phyloP scores from a whole-genome alignment of 2,888 invertebrate species.

The Limnephilus lunatus region DNA sequence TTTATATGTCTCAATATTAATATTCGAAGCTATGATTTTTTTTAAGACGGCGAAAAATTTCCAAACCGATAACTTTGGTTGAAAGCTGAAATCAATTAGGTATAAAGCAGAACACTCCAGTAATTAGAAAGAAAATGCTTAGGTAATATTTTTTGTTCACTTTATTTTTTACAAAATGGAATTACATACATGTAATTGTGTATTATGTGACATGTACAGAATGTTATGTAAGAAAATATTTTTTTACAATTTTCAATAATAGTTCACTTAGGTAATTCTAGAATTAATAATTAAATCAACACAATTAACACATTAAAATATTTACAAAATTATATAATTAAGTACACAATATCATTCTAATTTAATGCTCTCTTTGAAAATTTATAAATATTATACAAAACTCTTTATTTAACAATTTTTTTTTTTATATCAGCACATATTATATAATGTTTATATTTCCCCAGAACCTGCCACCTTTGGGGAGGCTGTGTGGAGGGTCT shows the following conservation, averaged over 20 bases:
- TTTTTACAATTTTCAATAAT: not conserved
- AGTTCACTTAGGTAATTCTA: not conserved
- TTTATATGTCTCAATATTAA: too few species aligned
- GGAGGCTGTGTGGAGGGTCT: not conserved
- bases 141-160: not conserved
- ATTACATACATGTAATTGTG: constrained; percentile 10
- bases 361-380: not conserved
- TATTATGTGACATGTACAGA: constrained; percentile 26
- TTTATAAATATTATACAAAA: not conserved
- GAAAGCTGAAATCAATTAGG: too few species aligned
- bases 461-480: not conserved
- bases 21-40: too few species aligned
- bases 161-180: constrained; percentile 50
- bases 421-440: not conserved
- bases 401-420: not conserved
- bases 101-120: too few species aligned
- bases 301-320: not conserved
- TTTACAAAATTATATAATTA: not conserved
- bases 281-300: not conserved
- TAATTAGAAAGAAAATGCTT: not conserved
- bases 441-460: not conserved
- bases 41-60: too few species aligned
- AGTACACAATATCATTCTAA: not conserved
- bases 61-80: too few species aligned
- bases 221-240: not conserved